Evolutionary conservation across 1,140 invertebrate species (phyloP).

Genomic region (Drosophila kohkoa): DNA sequence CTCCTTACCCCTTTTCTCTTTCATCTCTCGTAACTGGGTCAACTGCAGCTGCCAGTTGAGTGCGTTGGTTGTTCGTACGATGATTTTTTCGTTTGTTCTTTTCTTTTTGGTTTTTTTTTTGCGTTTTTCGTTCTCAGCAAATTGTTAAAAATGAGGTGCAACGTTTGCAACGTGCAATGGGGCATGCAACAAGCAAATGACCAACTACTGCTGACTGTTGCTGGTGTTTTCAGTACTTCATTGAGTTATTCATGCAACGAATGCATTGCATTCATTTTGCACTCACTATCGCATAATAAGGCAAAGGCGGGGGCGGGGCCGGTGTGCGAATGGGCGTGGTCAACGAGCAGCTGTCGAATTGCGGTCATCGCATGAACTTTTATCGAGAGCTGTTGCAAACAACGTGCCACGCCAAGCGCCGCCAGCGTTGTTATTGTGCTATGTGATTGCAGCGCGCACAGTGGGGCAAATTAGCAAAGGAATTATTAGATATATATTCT

Average conservation of each 20-base stretch:
- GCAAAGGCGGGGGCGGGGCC: background rate
- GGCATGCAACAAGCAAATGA: conserved; percentile 18
- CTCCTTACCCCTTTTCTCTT: background rate
- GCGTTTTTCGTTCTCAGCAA: background rate
- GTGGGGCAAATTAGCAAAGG: background rate
- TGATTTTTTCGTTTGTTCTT: too few relatives aligned
- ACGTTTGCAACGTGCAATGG: conserved; percentile 7
- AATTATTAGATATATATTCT: background rate
- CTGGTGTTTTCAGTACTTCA: background rate
- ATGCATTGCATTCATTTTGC: background rate
- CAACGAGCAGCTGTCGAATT: conserved; percentile 36
- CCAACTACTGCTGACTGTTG: background rate
- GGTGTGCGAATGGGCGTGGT: background rate
- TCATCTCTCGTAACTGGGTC: conserved; percentile 28
- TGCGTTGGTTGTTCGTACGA: background rate
- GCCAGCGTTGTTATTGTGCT: conserved; percentile 1
- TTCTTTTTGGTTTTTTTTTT: background rate
- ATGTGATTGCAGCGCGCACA: conserved; percentile 3
- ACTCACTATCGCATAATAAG: background rate
- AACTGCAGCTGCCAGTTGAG: conserved; percentile 12
- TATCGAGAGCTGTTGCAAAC: conserved; percentile 6
- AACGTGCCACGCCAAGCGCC: conserved; percentile 1
- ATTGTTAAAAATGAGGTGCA: conserved; percentile 28
- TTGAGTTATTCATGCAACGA: too few relatives aligned
- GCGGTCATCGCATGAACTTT: conserved; percentile 41